phyloP scores from a whole-genome alignment of 2,113 vertebrate species.

The Seriola aureovittata region DNA sequence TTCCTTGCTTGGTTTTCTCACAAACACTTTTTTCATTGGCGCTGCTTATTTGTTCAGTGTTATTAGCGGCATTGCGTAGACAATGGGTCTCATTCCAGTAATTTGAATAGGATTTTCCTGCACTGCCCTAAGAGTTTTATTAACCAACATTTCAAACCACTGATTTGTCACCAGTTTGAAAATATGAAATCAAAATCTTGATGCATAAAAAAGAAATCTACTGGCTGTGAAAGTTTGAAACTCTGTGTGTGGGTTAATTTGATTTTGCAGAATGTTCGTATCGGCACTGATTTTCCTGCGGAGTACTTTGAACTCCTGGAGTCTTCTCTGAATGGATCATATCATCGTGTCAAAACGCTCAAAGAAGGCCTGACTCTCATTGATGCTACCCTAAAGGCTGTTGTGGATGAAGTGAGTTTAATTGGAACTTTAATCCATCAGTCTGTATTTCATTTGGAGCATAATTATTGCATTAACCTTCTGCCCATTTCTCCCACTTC shows the following conservation, averaged over 20 bases:
- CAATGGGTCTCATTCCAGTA: not conserved
- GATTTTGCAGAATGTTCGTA: constrained; percentile 89
- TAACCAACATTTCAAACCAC: not conserved
- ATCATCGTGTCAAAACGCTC: constrained; percentile 87
- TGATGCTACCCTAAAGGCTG: constrained; percentile 87
- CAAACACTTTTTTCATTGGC: not conserved
- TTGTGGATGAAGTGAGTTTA: constrained; percentile 90
- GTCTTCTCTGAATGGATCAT: constrained; percentile 93
- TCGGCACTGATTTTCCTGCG: constrained; percentile 83
- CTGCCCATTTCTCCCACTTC: not conserved
- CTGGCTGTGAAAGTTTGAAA: not conserved
- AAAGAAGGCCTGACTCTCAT: constrained; percentile 88
- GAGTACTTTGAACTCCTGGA: constrained; percentile 90
- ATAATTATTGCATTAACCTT: constrained; percentile 14
- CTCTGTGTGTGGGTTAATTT: not conserved
- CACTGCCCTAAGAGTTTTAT: not conserved
- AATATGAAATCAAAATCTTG: not conserved
- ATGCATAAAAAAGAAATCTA: not conserved
- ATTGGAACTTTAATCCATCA: not conserved
- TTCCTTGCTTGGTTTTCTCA: not conserved
- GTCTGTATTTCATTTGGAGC: not conserved
- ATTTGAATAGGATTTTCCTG: not conserved
- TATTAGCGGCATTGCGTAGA: not conserved
- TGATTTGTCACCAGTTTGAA: not conserved
- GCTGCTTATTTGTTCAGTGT: not conserved